These are phyloP conservation scores for Stenotaenia linearis DNA, from an alignment of 2,888 invertebrate genomes.

Conservation along the genomic window DNA sequence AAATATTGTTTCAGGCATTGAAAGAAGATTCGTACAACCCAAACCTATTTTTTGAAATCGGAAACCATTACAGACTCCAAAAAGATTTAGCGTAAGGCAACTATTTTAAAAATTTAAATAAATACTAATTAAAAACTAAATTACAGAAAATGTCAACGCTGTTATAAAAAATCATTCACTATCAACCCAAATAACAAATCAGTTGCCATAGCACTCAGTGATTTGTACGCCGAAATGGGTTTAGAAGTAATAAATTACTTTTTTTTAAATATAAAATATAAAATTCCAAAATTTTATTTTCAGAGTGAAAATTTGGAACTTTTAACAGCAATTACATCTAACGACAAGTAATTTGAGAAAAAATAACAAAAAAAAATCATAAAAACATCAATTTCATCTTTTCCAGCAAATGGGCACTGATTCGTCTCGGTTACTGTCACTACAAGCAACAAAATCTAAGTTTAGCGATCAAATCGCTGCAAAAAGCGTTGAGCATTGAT, in stretches of 20 bases:
- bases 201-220: slow-evolving; percentile 68
- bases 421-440: slow-evolving; percentile 76
- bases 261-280: background rate
- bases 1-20: slow-evolving; percentile 45
- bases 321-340: slow-evolving; percentile 52
- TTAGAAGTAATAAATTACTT: slow-evolving; percentile 54
- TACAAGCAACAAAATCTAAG: slow-evolving; percentile 65
- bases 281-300: slow-evolving; percentile 17
- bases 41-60: slow-evolving; percentile 68
- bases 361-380: no score
- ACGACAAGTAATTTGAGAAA: background rate
- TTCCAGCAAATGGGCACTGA: slow-evolving; percentile 68
- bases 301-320: slow-evolving; percentile 52
- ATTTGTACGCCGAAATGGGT: slow-evolving; percentile 62
- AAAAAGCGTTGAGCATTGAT: slow-evolving; percentile 43
- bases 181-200: slow-evolving; percentile 62
- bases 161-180: slow-evolving; percentile 75
- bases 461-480: slow-evolving; percentile 69
- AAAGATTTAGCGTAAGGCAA: slow-evolving; percentile 45
- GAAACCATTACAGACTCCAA: slow-evolving; percentile 62
- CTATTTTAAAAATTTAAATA: background rate
- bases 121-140: no score
- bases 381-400: no score
- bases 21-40: slow-evolving; percentile 67
- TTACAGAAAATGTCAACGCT: slow-evolving; percentile 64